Evolutionary conservation across 1,140 invertebrate species (phyloP), one percentile per base, ranked within the genome.

Genomic region (Aplysia californica): DNA sequence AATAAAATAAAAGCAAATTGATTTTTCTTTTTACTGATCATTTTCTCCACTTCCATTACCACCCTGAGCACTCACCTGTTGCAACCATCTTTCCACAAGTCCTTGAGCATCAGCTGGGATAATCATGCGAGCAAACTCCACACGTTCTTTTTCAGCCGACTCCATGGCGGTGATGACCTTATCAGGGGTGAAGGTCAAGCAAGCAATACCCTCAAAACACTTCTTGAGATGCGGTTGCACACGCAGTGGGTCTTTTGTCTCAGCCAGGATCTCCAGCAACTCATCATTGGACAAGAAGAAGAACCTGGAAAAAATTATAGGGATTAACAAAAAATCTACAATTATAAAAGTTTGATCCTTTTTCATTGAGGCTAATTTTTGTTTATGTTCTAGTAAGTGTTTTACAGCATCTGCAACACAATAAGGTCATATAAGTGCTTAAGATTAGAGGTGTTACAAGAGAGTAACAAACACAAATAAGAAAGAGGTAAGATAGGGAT

Each of bases 161-260:
- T 96, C 92, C 94, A 99, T 97, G 35, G 94, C 96, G 0, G 93
- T 91, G 35, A 98, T 96, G 84, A 97, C 95, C 83, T 94, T 93
- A 36, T 91, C 85, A 0, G 94, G 92, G 0, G 92, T 91, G 67
- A 90, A 90, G 64, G 82, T 83, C 56, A 90, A 74, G 77, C 88
- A 85, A 15, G 90, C 90, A 85, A 98, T 95, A 20, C 97, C 89
- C 76, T 90, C 89, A 78, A 90, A 90, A 77, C 89, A 90, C 72
- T 90, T 90, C 83, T 90, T 90, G 31, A 90, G 79, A 78, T 90
- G 89, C 20, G 89, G 89, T 80, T 90, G 88, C 20, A 90, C 89
- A 58, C 89, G 80, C 82, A 94, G 92, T 0, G 88, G 90, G 84
- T 90, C 89, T 77, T 89, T 90, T 35, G 89, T 90, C 78, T 90